Base-by-base conservation (phyloP, 2,888 invertebrate genomes). In the Drosophila mercatorum region DNA sequence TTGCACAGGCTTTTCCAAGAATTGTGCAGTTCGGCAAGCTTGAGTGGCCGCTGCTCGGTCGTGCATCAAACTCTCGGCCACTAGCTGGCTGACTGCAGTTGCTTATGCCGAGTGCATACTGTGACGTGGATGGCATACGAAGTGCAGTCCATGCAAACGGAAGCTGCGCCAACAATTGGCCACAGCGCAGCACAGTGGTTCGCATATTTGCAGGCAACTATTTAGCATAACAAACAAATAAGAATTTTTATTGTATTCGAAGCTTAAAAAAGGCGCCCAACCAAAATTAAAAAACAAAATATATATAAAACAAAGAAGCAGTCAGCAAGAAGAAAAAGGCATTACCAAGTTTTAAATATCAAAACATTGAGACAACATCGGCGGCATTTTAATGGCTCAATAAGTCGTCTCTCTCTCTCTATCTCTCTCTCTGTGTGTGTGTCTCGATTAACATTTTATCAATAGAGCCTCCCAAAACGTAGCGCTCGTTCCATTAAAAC, bases 201-300 rank as follows among this genome's bases (percentile, higher is more conserved):
- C 55, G 68, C 79, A 68, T 72, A 72, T 75, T 34, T 36, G 46
- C 58, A 58, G 49, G 40, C 53, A 59, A 61, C 47, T 72, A 75
- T 70, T 84, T 84, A 68, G 80, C 89, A 84, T 87, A 67, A 87
- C 75, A 84, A 84, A 81, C 63, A 75, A 72, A 60, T 57, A 77
- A 81, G 67, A 83, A 77, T 72, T 67, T 71, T 67, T 58, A 83
- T 78, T 78, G 69, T 68, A 58, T 59, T 43, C 34, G 52, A 43
- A 40, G 28, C 65, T 63, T 55, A 44, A 58, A 46, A 56, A 88
- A 84, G 84, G 63, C 69, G 68, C 63, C 10, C 41, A 58, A 43
- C 66, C 49, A 70, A 80, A 66, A 55, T 44, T 38, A 28, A 44
- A 44, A 75, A 52, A 58, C 56, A 38, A 46, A 34, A 44, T 60